Evolutionary conservation across 2,113 vertebrate species (phyloP), one percentile per base, ranked within the genome.

Genomic region (Charadrius vociferus): DNA sequence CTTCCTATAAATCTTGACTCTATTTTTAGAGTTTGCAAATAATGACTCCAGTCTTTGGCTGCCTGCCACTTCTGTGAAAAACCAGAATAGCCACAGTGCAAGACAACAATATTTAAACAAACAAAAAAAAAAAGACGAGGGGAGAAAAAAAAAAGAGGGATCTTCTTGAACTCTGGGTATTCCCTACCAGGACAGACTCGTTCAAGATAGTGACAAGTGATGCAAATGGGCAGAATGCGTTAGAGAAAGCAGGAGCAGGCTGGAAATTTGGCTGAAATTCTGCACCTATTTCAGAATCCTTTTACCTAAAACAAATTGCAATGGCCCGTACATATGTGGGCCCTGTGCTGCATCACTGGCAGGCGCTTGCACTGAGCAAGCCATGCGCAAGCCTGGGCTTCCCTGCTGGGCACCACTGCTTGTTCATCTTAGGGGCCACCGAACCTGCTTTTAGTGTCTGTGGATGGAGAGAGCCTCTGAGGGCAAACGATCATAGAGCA

Each of bases 11-110:
- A 98, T 98, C 98, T 97, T 98, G 95, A 98, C 95, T 98, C 98
- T 98, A 98, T 98, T 98, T 98, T 98, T 98, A 98, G 98, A 97
- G 97, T 98, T 98, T 98, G 98, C 98, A 98, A 98, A 98, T 98
- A 98, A 98, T 98, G 96, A 98, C 92, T 98, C 97, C 90, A 96
- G 97, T 92, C 94, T 98, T 98, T 98, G 98, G 98, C 98, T 98
- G 98, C 93, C 97, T 98, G 98, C 98, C 98, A 98, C 94, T 97
- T 97, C 97, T 97, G 97, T 97, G 97, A 97, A 98, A 98, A 98
- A 96, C 95, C 88, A 91, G 98, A 97, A 96, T 98, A 97, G 97
- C 97, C 92, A 86, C 72, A 96, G 81, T 85, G 88, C 68, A 94
- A 97, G 91, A 93, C 97, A 96, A 62, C 79, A 94, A 93, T 95